phyloP scores from a whole-genome alignment of 2,888 invertebrate species.

The Agrotis ipsilon region DNA sequence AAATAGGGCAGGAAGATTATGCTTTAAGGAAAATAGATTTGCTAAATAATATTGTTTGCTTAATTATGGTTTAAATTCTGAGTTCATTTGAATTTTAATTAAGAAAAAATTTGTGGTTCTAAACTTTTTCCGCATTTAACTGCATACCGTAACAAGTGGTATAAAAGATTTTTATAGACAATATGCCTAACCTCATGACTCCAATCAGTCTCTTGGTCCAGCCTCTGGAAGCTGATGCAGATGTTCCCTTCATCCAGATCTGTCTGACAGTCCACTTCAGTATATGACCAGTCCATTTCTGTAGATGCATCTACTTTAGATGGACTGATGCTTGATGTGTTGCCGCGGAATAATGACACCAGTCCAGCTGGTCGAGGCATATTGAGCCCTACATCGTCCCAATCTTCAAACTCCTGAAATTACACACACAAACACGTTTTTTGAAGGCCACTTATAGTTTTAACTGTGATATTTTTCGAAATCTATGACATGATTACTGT shows the following conservation, averaged over 20 bases:
- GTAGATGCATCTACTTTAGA: constrained; percentile 85
- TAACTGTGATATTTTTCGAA: too few species aligned
- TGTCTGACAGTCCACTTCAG: constrained; percentile 86
- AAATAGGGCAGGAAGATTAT: too few species aligned
- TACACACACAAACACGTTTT: neutral
- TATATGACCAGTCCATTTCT: constrained; percentile 83
- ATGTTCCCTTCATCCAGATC: constrained; percentile 84
- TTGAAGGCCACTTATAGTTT: too few species aligned
- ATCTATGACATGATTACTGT: too few species aligned
- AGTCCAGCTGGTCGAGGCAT: constrained; percentile 95
- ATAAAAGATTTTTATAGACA: neutral
- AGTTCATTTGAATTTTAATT: too few species aligned
- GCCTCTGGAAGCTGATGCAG: constrained; percentile 85
- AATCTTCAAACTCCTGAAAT: constrained; percentile 95
- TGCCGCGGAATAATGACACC: constrained; percentile 93
- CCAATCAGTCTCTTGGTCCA: constrained; percentile 84
- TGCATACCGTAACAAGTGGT: too few species aligned
- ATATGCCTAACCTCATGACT: constrained; percentile 83
- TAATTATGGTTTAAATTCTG: too few species aligned
- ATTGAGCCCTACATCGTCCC: constrained; percentile 97
- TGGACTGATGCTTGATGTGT: constrained; percentile 76
- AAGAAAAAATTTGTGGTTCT: too few species aligned
- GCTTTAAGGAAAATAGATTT: neutral
- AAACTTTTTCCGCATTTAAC: too few species aligned
- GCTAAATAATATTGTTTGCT: too few species aligned